Evolutionary conservation across 1,140 invertebrate species (phyloP), one percentile per base, ranked within the genome.

Genomic region (Grapholita molesta): DNA sequence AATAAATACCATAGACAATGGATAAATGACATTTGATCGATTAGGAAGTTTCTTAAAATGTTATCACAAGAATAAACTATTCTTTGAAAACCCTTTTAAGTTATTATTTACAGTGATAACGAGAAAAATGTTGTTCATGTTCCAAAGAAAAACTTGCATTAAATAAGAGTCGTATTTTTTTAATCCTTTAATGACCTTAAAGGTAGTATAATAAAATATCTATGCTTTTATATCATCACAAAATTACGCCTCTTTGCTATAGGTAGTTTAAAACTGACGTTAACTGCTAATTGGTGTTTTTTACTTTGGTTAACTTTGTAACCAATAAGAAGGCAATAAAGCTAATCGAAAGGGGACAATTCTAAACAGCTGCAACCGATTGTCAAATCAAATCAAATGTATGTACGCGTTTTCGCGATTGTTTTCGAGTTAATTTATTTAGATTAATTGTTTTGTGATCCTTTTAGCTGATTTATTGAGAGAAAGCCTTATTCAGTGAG

Each of bases 1-100:
- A 84, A 87, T 85, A 87, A 87, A 85, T 86, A 86, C 70, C 71
- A 79, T 57, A 57, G 53, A 57, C 53, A 25, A 53, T 21, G 24
- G 23, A 24, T 57, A 57, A 24, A 28, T 57, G 53, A 57, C 53
- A 25, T 57, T 57, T 57, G 23, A 57, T 57, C 24, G 53, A 57
- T 57, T 57, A 25, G 18, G n/a, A 57, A 57, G 53, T 25, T 57
- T 57, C 24, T 42, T 18, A n/a, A 18, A 42, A n/a, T 42, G 38
- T 42, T 42, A 15, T 4, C 38, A 42, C 15, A 4, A 7, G 7
- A 30, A 30, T 42, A 42, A 42, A 42, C 6, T n/a, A 42, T 35
- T 35, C 9, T 12, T 11, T 35, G 11, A 35, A 12, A 35, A 9
- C 33, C 12, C 1, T 12, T 12, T 12, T 3, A 12, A 33, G 4